These are phyloP conservation scores for Cheilosia variabilis DNA, from an alignment of 2,888 invertebrate species.

Conservation along the genomic window DNA sequence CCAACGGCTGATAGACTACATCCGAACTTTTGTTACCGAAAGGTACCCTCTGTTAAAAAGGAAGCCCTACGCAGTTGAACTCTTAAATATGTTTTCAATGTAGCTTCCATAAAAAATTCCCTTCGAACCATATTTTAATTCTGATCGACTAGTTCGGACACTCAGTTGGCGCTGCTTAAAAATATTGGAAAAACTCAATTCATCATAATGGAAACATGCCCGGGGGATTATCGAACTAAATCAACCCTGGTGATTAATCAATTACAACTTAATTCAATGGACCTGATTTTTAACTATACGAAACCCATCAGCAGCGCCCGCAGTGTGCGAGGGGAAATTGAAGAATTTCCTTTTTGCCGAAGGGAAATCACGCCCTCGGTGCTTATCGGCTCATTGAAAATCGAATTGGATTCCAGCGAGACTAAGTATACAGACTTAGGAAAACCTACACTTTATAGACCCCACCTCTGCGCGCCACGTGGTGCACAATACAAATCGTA, in stretches of 20 bases:
- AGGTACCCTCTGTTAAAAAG: too few relatives aligned
- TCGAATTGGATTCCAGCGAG: constrained; percentile 14
- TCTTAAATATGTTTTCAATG: too few relatives aligned
- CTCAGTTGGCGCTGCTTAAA: too few relatives aligned
- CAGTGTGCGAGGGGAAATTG: not conserved
- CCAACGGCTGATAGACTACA: too few relatives aligned
- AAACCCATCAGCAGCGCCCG: not conserved
- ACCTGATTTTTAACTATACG: constrained; percentile 9
- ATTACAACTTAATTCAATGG: constrained; percentile 39
- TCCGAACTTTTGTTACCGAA: too few relatives aligned
- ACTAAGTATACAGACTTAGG: constrained; percentile 1
- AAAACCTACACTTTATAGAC: not conserved
- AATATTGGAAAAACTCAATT: too few relatives aligned
- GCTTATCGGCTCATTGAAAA: constrained; percentile 6
- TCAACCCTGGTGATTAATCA: constrained; percentile 44
- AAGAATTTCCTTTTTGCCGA: not conserved
- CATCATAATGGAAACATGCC: too few relatives aligned
- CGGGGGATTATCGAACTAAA: not conserved
- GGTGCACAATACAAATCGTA: not conserved
- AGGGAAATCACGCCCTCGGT: not conserved
- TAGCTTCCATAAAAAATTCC: too few relatives aligned
- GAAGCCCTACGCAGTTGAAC: too few relatives aligned
- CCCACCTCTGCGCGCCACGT: not conserved
- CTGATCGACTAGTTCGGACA: too few relatives aligned
- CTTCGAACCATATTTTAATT: too few relatives aligned